Conservation (phyloP, 2,888 invertebrate species). For the Rhorus exstirpatorius region DNA sequence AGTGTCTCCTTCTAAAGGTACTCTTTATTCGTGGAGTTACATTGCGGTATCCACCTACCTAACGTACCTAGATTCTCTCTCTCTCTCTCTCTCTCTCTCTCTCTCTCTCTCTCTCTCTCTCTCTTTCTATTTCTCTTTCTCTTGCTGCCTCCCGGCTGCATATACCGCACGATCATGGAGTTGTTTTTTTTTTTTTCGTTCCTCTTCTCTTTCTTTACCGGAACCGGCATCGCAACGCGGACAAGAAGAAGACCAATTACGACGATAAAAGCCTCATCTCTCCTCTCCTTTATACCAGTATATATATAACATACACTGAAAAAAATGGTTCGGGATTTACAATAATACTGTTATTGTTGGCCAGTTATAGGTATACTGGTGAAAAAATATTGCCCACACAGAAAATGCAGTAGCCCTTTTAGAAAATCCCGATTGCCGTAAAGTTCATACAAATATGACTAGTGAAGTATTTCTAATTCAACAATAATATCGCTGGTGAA, state of each 20-base stretch:
- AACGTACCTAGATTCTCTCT: conserved; percentile 14
- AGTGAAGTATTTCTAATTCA: too few relatives aligned
- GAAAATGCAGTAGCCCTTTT: too few relatives aligned
- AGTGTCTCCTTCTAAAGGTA: conserved; percentile 32
- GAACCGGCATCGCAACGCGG: conserved; percentile 78
- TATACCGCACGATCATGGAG: conserved; percentile 52
- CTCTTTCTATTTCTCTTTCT: conserved; percentile 13
- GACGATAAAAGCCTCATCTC: conserved; percentile 75
- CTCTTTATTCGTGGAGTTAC: conserved; percentile 15
- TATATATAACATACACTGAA: conserved; percentile 1
- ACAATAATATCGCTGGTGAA: too few relatives aligned
- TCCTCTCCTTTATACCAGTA: conserved; percentile 54
- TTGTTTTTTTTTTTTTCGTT: conserved; percentile 1
- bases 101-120: conserved; percentile 21
- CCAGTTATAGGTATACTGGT: too few relatives aligned
- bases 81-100: conserved; percentile 10
- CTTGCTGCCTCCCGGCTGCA: conserved; percentile 43
- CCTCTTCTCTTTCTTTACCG: conserved; percentile 52
- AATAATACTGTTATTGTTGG: too few relatives aligned
- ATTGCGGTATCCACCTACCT: conserved; percentile 8
- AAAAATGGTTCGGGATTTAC: too few relatives aligned
- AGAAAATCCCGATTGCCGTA: too few relatives aligned
- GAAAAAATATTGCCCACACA: too few relatives aligned
- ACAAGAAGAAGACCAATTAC: conserved; percentile 83
- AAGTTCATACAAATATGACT: too few relatives aligned